Percentiles rank a stretch among this genome's conserved stretches.
phyloP scores from a whole-genome alignment of 2,113 vertebrate genomes.

The Zosterops lateralis region DNA sequence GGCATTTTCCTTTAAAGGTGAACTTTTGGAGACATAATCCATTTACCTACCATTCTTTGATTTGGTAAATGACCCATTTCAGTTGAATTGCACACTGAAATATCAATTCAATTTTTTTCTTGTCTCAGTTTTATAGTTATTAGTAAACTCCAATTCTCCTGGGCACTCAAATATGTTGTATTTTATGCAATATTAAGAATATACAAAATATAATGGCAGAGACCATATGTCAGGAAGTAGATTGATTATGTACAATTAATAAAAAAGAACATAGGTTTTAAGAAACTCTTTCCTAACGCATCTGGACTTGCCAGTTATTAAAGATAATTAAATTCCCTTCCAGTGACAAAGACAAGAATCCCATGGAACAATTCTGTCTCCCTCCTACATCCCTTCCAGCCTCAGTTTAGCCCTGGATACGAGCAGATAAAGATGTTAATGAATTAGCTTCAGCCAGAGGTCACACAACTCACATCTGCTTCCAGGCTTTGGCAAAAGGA shows the following conservation, averaged over 20 bases:
- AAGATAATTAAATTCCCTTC: neutral
- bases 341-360: neutral
- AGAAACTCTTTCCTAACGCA: neutral
- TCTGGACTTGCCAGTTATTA: neutral
- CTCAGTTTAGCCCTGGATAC: neutral
- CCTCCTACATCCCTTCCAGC: neutral
- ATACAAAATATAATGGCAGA: neutral
- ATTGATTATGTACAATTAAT: neutral
- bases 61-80: neutral
- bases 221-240: neutral
- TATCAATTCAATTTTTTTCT: neutral
- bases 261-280: neutral
- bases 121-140: neutral
- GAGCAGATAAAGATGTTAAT: neutral
- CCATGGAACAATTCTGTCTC: neutral
- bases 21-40: neutral
- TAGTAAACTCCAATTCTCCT: neutral
- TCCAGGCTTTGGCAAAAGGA: neutral
- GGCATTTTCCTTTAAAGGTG: neutral
- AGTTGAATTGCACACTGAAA: neutral
- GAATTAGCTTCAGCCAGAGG: conserved; percentile 2
- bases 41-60: neutral
- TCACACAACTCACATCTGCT: neutral
- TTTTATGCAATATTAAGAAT: neutral
- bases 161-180: neutral